phyloP scores from a whole-genome alignment of 2,797 vertebrate genomes.

The Microctenopoma stevenorrisi region DNA sequence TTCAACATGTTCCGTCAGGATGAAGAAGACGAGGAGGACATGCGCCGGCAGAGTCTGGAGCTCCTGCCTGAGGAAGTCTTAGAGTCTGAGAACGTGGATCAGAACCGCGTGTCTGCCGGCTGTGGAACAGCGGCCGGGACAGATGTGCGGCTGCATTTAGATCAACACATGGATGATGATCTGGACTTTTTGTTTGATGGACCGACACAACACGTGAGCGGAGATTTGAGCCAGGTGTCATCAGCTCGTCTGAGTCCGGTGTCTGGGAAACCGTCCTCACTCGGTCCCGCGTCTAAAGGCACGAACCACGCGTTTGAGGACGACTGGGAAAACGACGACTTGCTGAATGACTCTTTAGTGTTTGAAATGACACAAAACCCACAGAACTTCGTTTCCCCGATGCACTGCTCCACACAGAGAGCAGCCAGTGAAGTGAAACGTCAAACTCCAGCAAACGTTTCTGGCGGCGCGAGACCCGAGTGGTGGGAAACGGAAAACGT shows the following conservation, averaged over 20 bases:
- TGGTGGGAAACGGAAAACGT: slow-evolving; percentile 46
- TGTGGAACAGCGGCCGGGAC: slow-evolving; percentile 17
- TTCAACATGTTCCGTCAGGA: slow-evolving; percentile 88
- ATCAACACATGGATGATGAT: slow-evolving; percentile 82
- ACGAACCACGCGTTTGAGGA: slow-evolving; percentile 77
- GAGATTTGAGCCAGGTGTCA: slow-evolving; percentile 80
- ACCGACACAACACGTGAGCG: slow-evolving; percentile 86
- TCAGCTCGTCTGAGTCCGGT: slow-evolving; percentile 10
- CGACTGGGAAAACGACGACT: slow-evolving; percentile 86
- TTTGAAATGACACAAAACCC: slow-evolving; percentile 88
- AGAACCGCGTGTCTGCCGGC: slow-evolving; percentile 22
- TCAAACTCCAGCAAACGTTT: neutral
- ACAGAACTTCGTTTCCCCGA: slow-evolving; percentile 61
- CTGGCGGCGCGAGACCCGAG: neutral
- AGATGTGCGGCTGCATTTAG: slow-evolving; percentile 38
- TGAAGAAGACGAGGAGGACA: slow-evolving; percentile 55
- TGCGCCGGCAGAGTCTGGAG: slow-evolving; percentile 25
- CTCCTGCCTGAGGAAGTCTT: slow-evolving; percentile 60
- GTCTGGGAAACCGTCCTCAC: slow-evolving; percentile 4
- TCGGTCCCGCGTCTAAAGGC: fast-evolving
- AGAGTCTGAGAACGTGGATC: slow-evolving; percentile 31
- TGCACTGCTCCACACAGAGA: slow-evolving; percentile 74
- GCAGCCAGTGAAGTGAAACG: fast-evolving
- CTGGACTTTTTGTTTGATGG: slow-evolving; percentile 90
- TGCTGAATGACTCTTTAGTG: slow-evolving; percentile 87